Evolutionary conservation across 1,140 invertebrate genomes (phyloP), one percentile per base, ranked within the genome.

Genomic region (Aphelinus atriplicis): DNA sequence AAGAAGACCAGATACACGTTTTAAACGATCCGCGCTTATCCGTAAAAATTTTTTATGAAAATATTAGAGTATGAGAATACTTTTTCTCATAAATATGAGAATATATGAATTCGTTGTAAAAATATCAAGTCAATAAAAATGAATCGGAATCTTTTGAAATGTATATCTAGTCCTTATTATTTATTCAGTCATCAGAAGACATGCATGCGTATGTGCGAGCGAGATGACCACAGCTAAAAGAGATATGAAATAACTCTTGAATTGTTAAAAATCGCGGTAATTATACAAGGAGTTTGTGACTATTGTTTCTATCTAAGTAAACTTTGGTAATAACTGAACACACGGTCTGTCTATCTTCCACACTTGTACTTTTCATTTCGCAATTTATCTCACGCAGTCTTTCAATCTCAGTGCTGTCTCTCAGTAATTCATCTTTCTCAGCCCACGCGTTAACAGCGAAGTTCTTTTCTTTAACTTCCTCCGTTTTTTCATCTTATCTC

Each of bases 251-350:
- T n/a, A 70, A 70, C 10, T 53, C 48, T 7, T 7, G 55, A 51
- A 69, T 53, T 26, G 26, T 26, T 26, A 26, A 26, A 26, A 26
- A 26, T 26, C 26, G 26, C 26, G 26, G 26, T 26, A 26, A 26
- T 26, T 7, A 70, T 62, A 71, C 60, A 50, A 9, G 10, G 46
- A 51, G 50, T 55, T 63, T 53, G 42, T 45, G 7, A 51, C 58
- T 62, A 64, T 53, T 56, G 53, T 64, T 26, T 80, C 50, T 61
- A 26, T 26, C 75, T 77, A 80, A 78, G 77, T 80, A 80, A 78
- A 67, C 80, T 80, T 80, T 80, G 80, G 80, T 80, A 80, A 80
- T 48, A 47, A 73, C 61, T 63, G 46, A 48, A 67, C 51, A 42
- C 58, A 50, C 48, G 48, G 57, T 63, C 7, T 7, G 50, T 51